These are phyloP conservation scores for Agrotis clavis DNA, from an alignment of 2,888 invertebrate genomes.

Conservation along the genomic window DNA sequence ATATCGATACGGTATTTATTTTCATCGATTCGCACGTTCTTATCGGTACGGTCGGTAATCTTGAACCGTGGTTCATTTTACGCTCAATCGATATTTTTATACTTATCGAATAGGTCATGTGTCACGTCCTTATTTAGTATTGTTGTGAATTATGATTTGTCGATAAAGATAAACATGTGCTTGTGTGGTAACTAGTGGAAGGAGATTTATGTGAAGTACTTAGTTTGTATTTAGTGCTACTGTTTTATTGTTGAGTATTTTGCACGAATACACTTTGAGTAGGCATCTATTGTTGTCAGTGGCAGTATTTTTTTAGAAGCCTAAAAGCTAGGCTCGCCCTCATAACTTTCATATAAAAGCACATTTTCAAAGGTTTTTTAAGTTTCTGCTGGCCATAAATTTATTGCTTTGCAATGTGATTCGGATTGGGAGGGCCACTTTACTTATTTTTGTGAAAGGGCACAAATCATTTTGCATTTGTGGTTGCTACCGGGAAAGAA, in stretches of 20 bases:
- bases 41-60: slow-evolving; percentile 53
- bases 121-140: slow-evolving; percentile 60
- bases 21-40: slow-evolving; percentile 48
- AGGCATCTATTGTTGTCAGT: too few species aligned
- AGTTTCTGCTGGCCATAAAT: too few species aligned
- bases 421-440: too few species aligned
- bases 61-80: slow-evolving; percentile 61
- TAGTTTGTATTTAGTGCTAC: background rate
- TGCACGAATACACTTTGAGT: too few species aligned
- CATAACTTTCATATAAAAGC: too few species aligned
- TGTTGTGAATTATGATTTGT: slow-evolving; percentile 54
- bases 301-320: too few species aligned
- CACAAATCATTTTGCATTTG: too few species aligned
- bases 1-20: slow-evolving; percentile 36
- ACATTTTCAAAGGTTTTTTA: too few species aligned
- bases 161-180: slow-evolving; percentile 31
- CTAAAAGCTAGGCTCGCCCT: too few species aligned
- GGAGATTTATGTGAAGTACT: slow-evolving; percentile 7
- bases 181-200: slow-evolving; percentile 31
- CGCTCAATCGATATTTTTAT: slow-evolving; percentile 54
- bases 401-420: too few species aligned
- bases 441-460: too few species aligned
- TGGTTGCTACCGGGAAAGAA: too few species aligned
- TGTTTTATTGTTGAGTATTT: background rate
- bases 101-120: slow-evolving; percentile 45